phyloP scores from a whole-genome alignment of 2,888 invertebrate species.

The Escarpia spicata region DNA sequence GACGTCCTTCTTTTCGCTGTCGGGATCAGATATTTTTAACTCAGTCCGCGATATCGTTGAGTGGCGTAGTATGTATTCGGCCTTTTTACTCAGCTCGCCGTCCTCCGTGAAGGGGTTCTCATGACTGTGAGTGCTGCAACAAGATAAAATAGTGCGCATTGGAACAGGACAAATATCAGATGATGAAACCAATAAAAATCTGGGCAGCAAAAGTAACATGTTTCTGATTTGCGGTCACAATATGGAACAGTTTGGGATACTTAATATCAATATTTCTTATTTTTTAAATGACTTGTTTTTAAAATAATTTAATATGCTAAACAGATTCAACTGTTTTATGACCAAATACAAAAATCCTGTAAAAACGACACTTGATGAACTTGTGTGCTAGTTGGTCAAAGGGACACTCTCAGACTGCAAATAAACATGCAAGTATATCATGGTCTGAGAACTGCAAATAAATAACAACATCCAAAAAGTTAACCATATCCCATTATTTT shows the following conservation, averaged over 20 bases:
- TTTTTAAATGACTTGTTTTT: too few relatives aligned
- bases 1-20: conserved; percentile 28
- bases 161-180: neutral
- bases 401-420: neutral
- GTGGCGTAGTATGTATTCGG: conserved; percentile 91
- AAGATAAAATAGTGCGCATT: neutral
- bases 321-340: too few relatives aligned
- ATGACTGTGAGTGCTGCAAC: conserved; percentile 89
- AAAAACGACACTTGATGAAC: too few relatives aligned
- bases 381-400: neutral
- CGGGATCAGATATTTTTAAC: conserved; percentile 55
- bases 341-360: too few relatives aligned
- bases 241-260: neutral
- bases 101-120: conserved; percentile 98
- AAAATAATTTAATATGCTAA: too few relatives aligned
- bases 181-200: neutral
- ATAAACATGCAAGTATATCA: neutral
- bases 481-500: neutral
- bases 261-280: neutral
- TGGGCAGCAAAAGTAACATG: neutral
- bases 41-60: conserved; percentile 61
- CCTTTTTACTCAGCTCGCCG: conserved; percentile 92
- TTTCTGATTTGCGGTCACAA: neutral
- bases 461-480: neutral
- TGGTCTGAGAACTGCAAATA: neutral